Evolutionary conservation across 1,140 invertebrate species (phyloP), one percentile per base, ranked within the genome.

Genomic region (Drosophila santomea): DNA sequence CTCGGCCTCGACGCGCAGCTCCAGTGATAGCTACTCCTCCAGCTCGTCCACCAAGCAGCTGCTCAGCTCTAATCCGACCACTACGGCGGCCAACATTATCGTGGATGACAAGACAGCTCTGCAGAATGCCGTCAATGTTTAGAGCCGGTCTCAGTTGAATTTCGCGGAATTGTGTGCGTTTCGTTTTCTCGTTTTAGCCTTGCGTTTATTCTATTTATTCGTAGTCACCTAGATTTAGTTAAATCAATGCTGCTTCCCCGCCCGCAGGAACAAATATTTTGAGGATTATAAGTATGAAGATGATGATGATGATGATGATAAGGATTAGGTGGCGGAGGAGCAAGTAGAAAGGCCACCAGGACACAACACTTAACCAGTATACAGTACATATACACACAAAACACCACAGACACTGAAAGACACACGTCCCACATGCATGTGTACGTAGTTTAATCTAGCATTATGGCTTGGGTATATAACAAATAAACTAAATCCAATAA

Each of bases 1-100:
- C 56, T 91, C 92, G 28, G 93, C 95, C 2, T 95, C 95, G 74
- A 95, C 95, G 67, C 94, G 95, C 55, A 96, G 95, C 71, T 96
- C 95, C 55, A 95, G 94, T 52, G 95, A 96, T 78, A 96, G 95
- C 85, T 96, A 95, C 92, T 95, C 95, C 75, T 96, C 95, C 12
- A 94, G 95, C 51, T 95, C 95, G 8, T 96, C 95, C 41, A 96
- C 95, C 2, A 94, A 95, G 32, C 95, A 95, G 77, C 91, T 96
- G 58, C 92, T 96, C 35, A 93, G 94, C 54, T 93, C 93, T 12
- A 92, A 92, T 66, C 83, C 92, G 28, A 91, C 86, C 28, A 90
- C 86, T 54, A 83, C 79, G 38, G 85, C 89, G 52, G 91, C 86
- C 39, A 92, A 91, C 59, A 92, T 92, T 12, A 92, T 92, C 32